Evolutionary conservation across 2,797 vertebrate species (phyloP), one percentile per base, ranked within the genome.

Genomic region (Pipistrellus kuhlii): DNA sequence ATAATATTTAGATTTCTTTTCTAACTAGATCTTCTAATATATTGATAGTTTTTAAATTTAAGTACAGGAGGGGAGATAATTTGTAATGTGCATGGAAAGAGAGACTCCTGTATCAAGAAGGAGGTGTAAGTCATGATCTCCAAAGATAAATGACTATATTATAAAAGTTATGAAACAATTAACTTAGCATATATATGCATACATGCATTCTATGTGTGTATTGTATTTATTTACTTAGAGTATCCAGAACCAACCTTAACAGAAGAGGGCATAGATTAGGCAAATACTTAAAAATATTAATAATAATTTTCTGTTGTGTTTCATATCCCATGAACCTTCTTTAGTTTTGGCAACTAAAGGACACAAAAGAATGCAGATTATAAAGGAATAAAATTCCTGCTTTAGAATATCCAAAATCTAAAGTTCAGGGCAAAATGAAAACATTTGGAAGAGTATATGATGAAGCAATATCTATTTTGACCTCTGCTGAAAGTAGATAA

Each of bases 201-300:
- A 25, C 55, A 25, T 46, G 13, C 53, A 46, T 32, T 83, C 12
- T 82, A 0, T 76, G 3, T 93, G 30, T 76, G 4, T 41, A 21
- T 62, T 44, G 46, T 53, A 71, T 55, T 51, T 25, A 73, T 57
- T 85, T 92, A 73, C 25, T 57, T 90, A 69, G 48, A 25, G 10
- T 69, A 11, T 6, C 66, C 66, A 89, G 80, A 80, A 46, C 25
- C 48, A 78, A 88, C 15, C 8, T 75, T 75, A 46, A 55, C 4
- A 92, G 46, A 48, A 88, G n/a, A 80, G 25, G 69, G 69, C 48
- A 90, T 48, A 62, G 41, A 69, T 35, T 6, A 72, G 23, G 30
- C 5, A 25, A 18, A 59, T 90, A 81, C 35, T 90, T 90, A 4
- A 76, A 88, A 48, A 68, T 68, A 80, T 73, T 81, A 89, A 73